These are phyloP conservation scores for Salpingus planirostris DNA, from an alignment of 2,888 invertebrate genomes.

Conservation along the genomic window DNA sequence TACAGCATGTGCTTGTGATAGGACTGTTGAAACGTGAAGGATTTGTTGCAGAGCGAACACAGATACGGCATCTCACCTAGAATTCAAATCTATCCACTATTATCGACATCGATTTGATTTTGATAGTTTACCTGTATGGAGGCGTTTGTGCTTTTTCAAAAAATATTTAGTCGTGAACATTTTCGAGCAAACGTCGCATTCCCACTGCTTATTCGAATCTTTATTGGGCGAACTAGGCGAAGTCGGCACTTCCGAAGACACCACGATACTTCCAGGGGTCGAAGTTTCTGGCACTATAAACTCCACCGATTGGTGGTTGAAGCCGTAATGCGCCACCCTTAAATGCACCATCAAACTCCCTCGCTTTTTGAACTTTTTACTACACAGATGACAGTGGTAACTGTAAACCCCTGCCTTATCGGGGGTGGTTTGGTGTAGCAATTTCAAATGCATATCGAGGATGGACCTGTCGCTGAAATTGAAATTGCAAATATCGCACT, in stretches of 20 bases:
- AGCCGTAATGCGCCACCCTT: constrained; percentile 67
- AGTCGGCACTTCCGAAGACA: background rate
- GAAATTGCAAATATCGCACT: constrained; percentile 66
- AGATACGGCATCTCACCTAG: constrained; percentile 81
- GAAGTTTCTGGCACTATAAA: background rate
- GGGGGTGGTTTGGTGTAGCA: constrained; percentile 50
- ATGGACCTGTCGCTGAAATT: constrained; percentile 62
- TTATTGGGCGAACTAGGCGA: background rate
- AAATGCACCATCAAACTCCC: constrained; percentile 76
- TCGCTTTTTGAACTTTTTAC: constrained; percentile 72
- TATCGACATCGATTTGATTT: too few relatives aligned
- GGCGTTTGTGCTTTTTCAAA: constrained; percentile 76
- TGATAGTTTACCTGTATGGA: constrained; percentile 60
- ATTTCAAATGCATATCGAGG: constrained; percentile 63
- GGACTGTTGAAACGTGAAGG: constrained; percentile 84
- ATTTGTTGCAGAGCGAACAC: constrained; percentile 72
- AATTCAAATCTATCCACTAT: constrained; percentile 17
- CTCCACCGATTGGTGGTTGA: constrained; percentile 27
- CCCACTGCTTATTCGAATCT: constrained; percentile 63
- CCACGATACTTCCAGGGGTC: background rate
- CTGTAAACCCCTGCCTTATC: constrained; percentile 34
- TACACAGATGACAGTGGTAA: constrained; percentile 67
- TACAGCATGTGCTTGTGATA: constrained; percentile 83
- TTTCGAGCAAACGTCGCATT: constrained; percentile 76
- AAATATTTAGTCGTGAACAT: constrained; percentile 85